phyloP scores from a whole-genome alignment of 2,797 vertebrate species.

The Molossus molossus region DNA sequence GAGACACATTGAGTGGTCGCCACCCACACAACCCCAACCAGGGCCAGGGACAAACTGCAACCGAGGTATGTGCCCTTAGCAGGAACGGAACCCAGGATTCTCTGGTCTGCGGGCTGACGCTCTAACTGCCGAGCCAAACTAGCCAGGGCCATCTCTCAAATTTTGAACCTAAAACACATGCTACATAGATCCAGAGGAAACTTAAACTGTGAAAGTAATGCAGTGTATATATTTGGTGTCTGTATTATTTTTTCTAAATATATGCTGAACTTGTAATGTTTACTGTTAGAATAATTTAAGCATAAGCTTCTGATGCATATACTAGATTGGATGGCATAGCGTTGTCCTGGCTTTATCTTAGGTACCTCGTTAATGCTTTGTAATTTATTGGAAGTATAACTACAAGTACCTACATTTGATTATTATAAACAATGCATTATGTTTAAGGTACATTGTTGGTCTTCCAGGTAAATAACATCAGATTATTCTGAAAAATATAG shows the following conservation, averaged over 20 bases:
- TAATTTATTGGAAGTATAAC: not conserved
- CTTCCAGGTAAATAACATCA: not conserved
- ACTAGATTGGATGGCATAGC: not conserved
- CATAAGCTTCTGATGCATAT: not conserved
- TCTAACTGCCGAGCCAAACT: too few relatives aligned
- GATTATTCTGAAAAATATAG: not conserved
- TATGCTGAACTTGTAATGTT: slow-evolving; percentile 40
- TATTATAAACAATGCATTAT: slow-evolving; percentile 20
- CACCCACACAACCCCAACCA: too few relatives aligned
- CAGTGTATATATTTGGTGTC: not conserved
- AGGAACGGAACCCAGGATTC: too few relatives aligned
- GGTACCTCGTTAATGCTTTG: slow-evolving; percentile 2
- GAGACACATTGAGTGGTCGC: too few relatives aligned
- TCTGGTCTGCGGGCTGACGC: too few relatives aligned
- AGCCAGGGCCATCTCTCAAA: not conserved
- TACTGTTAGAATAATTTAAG: slow-evolving; percentile 6
- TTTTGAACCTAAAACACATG: not conserved
- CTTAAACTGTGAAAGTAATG: slow-evolving; percentile 17
- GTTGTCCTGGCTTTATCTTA: not conserved
- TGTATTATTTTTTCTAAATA: not conserved
- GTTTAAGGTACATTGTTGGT: slow-evolving; percentile 33
- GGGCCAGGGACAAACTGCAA: too few relatives aligned
- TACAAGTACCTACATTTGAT: not conserved
- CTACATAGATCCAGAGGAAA: not conserved
- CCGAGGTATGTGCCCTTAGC: too few relatives aligned